Evolutionary conservation across 1,140 invertebrate species (phyloP), one percentile per base, ranked within the genome.

Genomic region (Platyura marginata): DNA sequence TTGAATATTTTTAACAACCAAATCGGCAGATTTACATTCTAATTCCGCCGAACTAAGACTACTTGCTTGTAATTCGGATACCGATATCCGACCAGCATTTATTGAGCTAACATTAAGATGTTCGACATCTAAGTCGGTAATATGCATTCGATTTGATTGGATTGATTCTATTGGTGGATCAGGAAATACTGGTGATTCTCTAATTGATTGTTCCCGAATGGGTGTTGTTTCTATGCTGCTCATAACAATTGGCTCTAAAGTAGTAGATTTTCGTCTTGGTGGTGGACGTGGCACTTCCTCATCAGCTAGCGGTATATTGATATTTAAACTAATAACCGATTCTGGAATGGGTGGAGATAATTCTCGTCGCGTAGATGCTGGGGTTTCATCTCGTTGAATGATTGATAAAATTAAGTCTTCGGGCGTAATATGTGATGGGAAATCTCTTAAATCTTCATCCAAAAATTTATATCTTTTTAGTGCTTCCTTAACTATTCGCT

Each of bases 11-110:
- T 69, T 71, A 4, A 79, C 65, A 23, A 70, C 67, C 45, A 77
- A 61, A 49, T 75, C 69, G 0, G 74, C 75, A 8, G 68, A 69
- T 52, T 71, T 57, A 41, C 56, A 59, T 22, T 74, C 34, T 66
- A 75, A 50, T 61, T 72, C 50, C 77, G 65, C 59, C 2, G 58
- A 50, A 6, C 15, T 50, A 16, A 87, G 65, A 3, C 74, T 71
- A 32, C 71, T 66, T 2, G 79, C 74, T 53, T 85, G 80, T 29
- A 87, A 74, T 54, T 85, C 80, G 1, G 81, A 84, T 1, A 83
- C 80, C 15, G 75, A 63, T 40, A 86, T 80, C 55, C 79, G 81
- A 32, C 73, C 74, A 0, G 81, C 80, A 53, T 82, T 74, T 16
- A 86, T 56, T 48, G 81, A 78, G 21, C 74, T 75, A 5, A 85